Evolutionary conservation across 1,140 invertebrate species (phyloP), one percentile per base, ranked within the genome.

Genomic region (Bombus waltoni): DNA sequence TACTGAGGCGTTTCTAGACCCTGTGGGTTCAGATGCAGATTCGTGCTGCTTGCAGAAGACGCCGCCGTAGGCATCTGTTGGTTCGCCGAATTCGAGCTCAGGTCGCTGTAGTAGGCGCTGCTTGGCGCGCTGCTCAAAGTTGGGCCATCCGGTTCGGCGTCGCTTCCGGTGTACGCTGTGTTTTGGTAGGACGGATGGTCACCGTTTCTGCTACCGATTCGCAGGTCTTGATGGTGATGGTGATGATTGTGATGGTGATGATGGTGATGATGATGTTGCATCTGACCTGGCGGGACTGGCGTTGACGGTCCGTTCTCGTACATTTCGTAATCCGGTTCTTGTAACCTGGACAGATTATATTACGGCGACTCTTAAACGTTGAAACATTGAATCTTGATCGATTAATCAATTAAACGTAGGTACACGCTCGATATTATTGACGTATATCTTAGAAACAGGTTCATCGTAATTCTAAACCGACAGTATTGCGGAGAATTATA

Each of bases 101-200:
- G 93, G 92, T 97, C 97, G 81, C 96, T 97, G 92, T 97, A 97
- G 91, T 97, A 97, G 10, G 97, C 97, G 93, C 96, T 97, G 90
- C 96, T 97, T 22, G 97, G 97, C 4, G 97, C 97, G 81, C 96
- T 97, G 79, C 96, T 97, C 10, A 95, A 87, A 76, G 96, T 96
- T 62, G 96, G 96, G 32, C 96, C 96, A 87, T 97, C 96, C 42
- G 96, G 96, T 87, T 97, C 97, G 44, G 95, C 95, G 92, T 96
- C 96, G 89, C 96, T 96, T 88, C 96, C 96, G 86, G 96, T 96
- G 93, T 97, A 97, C 25, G 96, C 97, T 4, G 97, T 97, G 93
- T 97, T 97, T 91, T 97, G 96, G 89, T 97, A 97, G 15, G 97
- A 97, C 9, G 97, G 96, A 66, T 94, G 96, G 35, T 95, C 96